These are phyloP conservation scores for Ciona savignyi DNA, from an alignment of 23 tunicate species.

Conservation along the genomic window DNA sequence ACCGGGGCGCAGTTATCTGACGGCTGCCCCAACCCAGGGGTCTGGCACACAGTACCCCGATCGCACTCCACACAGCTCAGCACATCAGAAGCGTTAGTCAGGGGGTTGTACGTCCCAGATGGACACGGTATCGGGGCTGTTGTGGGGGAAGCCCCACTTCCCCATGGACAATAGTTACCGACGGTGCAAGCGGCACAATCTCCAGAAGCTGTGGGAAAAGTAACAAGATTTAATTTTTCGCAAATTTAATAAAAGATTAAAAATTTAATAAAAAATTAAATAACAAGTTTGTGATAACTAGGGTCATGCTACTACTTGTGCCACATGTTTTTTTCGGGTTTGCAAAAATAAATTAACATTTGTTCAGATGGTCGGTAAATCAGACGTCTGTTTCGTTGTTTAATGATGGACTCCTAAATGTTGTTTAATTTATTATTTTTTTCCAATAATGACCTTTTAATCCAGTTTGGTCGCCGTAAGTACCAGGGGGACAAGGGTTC, in stretches of 20 bases:
- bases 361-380: too few relatives aligned
- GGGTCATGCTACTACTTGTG: too few relatives aligned
- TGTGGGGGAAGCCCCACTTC: slow-evolving; percentile 53
- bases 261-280: too few relatives aligned
- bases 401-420: too few relatives aligned
- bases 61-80: slow-evolving; percentile 66
- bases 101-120: slow-evolving; percentile 73
- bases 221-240: too few relatives aligned
- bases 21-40: slow-evolving; percentile 41
- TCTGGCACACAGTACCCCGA: slow-evolving; percentile 39
- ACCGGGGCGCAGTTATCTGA: slow-evolving; percentile 47
- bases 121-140: slow-evolving; percentile 50
- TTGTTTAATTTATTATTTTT: background rate
- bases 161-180: slow-evolving; percentile 72
- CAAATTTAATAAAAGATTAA: too few relatives aligned
- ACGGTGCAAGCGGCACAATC: slow-evolving; percentile 65
- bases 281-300: too few relatives aligned
- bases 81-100: slow-evolving; percentile 26
- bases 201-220: background rate
- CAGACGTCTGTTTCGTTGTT: too few relatives aligned
- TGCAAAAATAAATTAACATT: too few relatives aligned
- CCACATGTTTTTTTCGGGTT: too few relatives aligned
- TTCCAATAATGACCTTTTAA: slow-evolving; percentile 32
- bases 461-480: slow-evolving; percentile 69
- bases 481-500: slow-evolving; percentile 88